These are phyloP conservation scores for Triplophysa dalaica DNA, from an alignment of 2,113 vertebrate genomes.

Conservation along the genomic window DNA sequence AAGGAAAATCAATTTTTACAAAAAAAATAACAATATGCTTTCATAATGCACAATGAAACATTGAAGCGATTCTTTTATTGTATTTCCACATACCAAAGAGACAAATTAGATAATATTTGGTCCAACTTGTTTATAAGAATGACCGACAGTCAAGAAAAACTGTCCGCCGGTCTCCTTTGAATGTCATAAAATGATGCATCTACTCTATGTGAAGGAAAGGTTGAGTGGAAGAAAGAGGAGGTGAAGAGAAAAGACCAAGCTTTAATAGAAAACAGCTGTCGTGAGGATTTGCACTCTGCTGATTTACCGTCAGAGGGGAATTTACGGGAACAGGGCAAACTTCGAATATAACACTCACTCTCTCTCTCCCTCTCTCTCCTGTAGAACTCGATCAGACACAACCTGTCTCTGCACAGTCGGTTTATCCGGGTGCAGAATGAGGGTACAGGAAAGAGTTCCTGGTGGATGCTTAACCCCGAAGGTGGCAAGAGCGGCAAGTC, in stretches of 20 bases:
- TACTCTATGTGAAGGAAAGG: slow-evolving; percentile 2
- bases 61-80: background rate
- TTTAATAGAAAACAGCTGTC: slow-evolving; percentile 61
- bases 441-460: slow-evolving; percentile 97
- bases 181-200: background rate
- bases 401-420: slow-evolving; percentile 95
- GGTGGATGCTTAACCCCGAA: slow-evolving; percentile 99
- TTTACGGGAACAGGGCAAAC: slow-evolving; percentile 64
- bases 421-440: slow-evolving; percentile 97
- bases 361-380: slow-evolving; percentile 19
- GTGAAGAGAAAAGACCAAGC: slow-evolving; percentile 46
- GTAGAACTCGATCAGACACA: slow-evolving; percentile 98
- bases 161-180: background rate
- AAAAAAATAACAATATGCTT: background rate
- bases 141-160: background rate
- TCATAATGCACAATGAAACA: background rate
- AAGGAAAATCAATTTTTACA: background rate
- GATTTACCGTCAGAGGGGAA: slow-evolving; percentile 52
- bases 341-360: slow-evolving; percentile 44
- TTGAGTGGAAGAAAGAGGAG: slow-evolving; percentile 36
- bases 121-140: background rate
- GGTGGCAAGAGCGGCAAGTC: slow-evolving; percentile 97
- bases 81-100: background rate
- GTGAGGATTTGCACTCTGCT: slow-evolving; percentile 67
- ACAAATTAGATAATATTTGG: slow-evolving; percentile 16